A percentile compares a stretch with the other conserved stretches of the same genome.
Evolutionary conservation across 2,797 vertebrate species (phyloP).

Genomic region (Aeoliscus strigatus): DNA sequence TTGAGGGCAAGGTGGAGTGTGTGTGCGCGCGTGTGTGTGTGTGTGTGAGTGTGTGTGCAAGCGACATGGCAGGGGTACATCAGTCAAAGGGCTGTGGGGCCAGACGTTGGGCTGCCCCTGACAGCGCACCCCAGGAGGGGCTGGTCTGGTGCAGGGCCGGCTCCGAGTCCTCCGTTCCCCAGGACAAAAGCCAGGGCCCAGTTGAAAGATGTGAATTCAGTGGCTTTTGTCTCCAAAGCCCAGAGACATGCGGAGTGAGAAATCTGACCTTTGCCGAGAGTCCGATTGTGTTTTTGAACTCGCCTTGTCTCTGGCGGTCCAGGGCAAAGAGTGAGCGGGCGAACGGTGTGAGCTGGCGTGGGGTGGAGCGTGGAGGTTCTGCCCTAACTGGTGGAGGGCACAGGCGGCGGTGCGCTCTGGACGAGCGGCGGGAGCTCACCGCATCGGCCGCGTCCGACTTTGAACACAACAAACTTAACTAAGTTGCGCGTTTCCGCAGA

Average conservation of each 20-base stretch:
- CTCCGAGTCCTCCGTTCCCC: conserved; percentile 68
- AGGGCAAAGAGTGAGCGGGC: conserved; percentile 63
- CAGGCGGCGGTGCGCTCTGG: conserved; percentile 37
- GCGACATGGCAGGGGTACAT: conserved; percentile 79
- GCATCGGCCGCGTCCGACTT: conserved; percentile 32
- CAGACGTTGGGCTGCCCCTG: conserved; percentile 79
- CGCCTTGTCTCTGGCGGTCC: conserved; percentile 72
- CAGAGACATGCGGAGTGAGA: conserved; percentile 80
- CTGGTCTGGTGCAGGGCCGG: conserved; percentile 78
- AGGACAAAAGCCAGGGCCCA: conserved; percentile 75
- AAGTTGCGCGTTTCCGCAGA: conserved; percentile 52
- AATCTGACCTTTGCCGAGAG: conserved; percentile 83
- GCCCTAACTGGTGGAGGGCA: conserved; percentile 41
- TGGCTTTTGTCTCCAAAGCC: conserved; percentile 80
- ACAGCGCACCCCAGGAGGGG: conserved; percentile 79
- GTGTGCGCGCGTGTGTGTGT: conserved; percentile 52
- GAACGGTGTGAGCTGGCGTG: conserved; percentile 38
- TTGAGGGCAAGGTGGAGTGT: conserved; percentile 66
- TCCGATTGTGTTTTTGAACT: conserved; percentile 79
- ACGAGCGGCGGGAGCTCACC: conserved; percentile 9
- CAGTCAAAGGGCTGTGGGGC: conserved; percentile 78
- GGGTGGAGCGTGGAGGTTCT: conserved; percentile 29
- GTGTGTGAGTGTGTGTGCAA: conserved; percentile 42
- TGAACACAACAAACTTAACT: conserved; percentile 50
- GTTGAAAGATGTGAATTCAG: conserved; percentile 85